Evolutionary conservation across 2,888 invertebrate genomes (phyloP), one percentile per base, ranked within the genome.

Genomic region (Rhorus exstirpatorius): DNA sequence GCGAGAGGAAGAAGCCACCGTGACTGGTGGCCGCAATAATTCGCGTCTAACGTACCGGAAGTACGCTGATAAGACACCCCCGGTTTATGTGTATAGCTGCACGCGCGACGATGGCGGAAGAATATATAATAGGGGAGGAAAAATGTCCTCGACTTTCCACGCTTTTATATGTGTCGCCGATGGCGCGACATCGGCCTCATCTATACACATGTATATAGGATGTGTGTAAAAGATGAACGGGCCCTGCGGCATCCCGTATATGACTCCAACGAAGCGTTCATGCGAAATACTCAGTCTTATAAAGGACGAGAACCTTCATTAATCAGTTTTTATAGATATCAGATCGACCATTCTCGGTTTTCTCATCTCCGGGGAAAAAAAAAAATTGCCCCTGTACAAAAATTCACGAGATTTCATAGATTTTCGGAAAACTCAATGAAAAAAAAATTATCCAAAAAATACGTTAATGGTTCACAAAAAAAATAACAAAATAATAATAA

Each of bases 21-120:
- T 35, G 77, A 78, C 75, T 75, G 75, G 79, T 81, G 81, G 74
- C 44, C 72, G 79, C 75, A 77, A 78, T 88, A 87, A 88, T 86
- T 88, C 84, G 85, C 82, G 86, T 83, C 83, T 84, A 88, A 88
- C 85, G 86, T 87, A 83, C 84, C 87, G 87, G 87, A 88, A 88
- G 86, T 84, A 53, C 17, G 77, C 81, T 79, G 88, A 88, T 88
- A 88, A 87, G 86, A 86, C 83, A 87, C 79, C 83, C 83, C 79
- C 81, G 75, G 70, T 51, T 49, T 60, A 24, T 70, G 35, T 53
- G 8, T 60, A 38, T 60, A 38, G 8, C 8, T 8, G 1, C 8
- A 38, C 1, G 19, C 26, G 17, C 60, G 26, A 53, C 67, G 51
- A 68, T 71, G 51, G 55, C 58, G 58, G 65, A 72, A 77, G 31